These are phyloP conservation scores for Salarias fasciatus DNA, from an alignment of 2,797 vertebrate genomes.

Conservation along the genomic window DNA sequence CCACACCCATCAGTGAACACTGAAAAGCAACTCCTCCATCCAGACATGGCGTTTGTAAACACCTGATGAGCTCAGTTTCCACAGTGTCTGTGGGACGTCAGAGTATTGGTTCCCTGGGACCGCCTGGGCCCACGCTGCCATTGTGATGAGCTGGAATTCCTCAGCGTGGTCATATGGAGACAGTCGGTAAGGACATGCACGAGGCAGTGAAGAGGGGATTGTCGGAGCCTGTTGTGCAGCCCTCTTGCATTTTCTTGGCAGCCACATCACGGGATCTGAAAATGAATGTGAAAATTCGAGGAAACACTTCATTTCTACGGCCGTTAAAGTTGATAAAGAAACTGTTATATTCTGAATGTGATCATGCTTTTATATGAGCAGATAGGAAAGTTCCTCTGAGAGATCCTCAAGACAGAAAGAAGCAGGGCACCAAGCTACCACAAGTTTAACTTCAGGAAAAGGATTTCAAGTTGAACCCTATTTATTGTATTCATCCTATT, in stretches of 20 bases:
- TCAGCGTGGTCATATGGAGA: constrained; percentile 53
- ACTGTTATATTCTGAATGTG: too few relatives aligned
- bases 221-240: constrained; percentile 29
- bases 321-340: too few relatives aligned
- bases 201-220: constrained; percentile 61
- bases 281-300: too few relatives aligned
- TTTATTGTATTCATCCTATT: too few relatives aligned
- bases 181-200: constrained; percentile 45
- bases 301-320: too few relatives aligned
- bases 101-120: background rate
- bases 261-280: background rate
- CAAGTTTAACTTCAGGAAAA: background rate
- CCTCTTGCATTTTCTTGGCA: constrained; percentile 39
- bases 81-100: background rate
- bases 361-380: background rate
- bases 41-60: constrained; percentile 27
- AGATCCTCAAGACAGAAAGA: background rate
- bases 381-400: too few relatives aligned
- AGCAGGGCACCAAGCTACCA: constrained; percentile 11
- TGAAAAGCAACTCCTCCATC: constrained; percentile 25
- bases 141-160: constrained; percentile 33
- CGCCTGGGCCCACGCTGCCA: background rate
- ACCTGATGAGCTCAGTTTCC: background rate
- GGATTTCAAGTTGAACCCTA: too few relatives aligned
- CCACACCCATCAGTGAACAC: constrained; percentile 29